Percentiles rank a stretch among this genome's conserved stretches.
Evolutionary conservation across 2,888 invertebrate species (phyloP).

Genomic region (Acronicta aceris): DNA sequence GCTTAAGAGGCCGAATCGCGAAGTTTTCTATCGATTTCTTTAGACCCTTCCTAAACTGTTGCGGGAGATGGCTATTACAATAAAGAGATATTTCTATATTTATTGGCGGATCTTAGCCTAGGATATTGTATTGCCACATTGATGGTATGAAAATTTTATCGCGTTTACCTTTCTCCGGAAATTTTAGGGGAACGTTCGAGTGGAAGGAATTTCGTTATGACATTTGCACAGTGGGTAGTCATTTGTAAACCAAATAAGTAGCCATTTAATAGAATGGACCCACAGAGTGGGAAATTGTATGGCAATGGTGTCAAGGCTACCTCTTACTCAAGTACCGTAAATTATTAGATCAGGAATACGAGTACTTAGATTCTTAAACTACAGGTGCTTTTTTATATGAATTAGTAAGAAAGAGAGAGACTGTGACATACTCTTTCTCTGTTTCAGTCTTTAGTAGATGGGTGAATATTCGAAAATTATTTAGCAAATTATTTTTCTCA

Average conservation of each 20-base stretch:
- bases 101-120: constrained; percentile 41
- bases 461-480: too few relatives aligned
- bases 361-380: too few relatives aligned
- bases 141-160: constrained; percentile 40
- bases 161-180: constrained; percentile 21
- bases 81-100: constrained; percentile 49
- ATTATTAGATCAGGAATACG: too few relatives aligned
- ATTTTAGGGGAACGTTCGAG: not conserved
- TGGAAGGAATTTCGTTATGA: constrained; percentile 1
- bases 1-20: constrained; percentile 54
- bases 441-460: too few relatives aligned
- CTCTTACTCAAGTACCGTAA: too few relatives aligned
- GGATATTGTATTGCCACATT: constrained; percentile 18
- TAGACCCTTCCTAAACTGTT: constrained; percentile 59
- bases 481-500: too few relatives aligned
- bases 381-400: too few relatives aligned
- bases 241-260: constrained; percentile 43
- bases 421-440: too few relatives aligned
- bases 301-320: constrained; percentile 22
- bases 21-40: constrained; percentile 57
- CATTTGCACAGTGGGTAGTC: constrained; percentile 26
- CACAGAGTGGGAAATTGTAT: constrained; percentile 21
- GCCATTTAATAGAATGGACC: constrained; percentile 14
- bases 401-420: too few relatives aligned
- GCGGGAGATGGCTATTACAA: constrained; percentile 43